A percentile compares a stretch with the other conserved stretches of the same genome.
phyloP scores from a whole-genome alignment of 1,140 invertebrate species.

The Saxidomus purpurata region DNA sequence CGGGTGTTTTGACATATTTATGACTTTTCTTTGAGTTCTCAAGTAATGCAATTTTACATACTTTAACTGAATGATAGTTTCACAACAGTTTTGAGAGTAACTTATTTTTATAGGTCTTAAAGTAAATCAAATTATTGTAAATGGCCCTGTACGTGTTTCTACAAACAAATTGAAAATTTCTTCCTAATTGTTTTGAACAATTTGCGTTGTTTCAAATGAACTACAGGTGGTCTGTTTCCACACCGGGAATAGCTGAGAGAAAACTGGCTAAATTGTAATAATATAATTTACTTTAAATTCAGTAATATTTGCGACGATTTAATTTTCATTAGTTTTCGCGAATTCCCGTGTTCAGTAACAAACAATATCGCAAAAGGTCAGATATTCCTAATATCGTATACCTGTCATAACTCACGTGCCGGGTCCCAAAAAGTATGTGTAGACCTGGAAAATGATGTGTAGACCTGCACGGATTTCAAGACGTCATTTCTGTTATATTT shows the following conservation, averaged over 20 bases:
- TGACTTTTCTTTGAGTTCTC: neutral
- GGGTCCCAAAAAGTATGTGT: no score
- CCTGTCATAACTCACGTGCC: no score
- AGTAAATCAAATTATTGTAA: constrained; percentile 29
- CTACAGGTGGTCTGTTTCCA: neutral
- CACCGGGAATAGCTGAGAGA: neutral
- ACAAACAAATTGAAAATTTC: constrained; percentile 24
- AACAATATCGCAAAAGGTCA: no score
- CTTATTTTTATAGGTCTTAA: constrained; percentile 16
- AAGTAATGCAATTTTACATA: constrained; percentile 19
- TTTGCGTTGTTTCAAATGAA: constrained; percentile 5
- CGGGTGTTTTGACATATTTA: constrained; percentile 43
- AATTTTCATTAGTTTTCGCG: no score
- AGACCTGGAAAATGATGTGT: no score
- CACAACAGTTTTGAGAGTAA: neutral
- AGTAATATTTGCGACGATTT: no score
- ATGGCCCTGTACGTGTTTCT: neutral
- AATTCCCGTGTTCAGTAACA: no score
- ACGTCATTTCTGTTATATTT: no score
- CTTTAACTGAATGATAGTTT: constrained; percentile 1
- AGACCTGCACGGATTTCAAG: no score
- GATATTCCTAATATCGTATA: no score
- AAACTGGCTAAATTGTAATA: neutral
- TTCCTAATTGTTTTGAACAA: constrained; percentile 4
- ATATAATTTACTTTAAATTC: neutral